Base-by-base conservation (phyloP, 2,888 invertebrate species). In the Xestia xanthographa region DNA sequence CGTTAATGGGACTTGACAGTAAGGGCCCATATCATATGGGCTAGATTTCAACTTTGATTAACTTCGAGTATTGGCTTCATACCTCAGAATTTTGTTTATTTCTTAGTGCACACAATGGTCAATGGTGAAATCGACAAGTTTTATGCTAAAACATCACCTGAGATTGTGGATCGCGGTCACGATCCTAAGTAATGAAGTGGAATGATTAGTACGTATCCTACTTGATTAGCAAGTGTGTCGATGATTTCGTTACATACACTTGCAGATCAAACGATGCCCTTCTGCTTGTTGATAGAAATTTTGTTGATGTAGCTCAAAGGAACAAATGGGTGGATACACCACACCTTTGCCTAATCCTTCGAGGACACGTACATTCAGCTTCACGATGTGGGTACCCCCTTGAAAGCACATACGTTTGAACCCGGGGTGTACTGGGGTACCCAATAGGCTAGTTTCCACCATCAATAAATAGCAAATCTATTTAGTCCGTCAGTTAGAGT, bases 131-230 rank as follows among this genome's bases (percentile, higher is more conserved):
- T 62, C 45, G n/a, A 41, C 56, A 62, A 26, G 29, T 48, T 65
- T 56, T 80, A 76, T 82, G 82, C 63, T 50, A 81, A 81, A n/a
- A 22, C 58, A 43, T 56, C 63, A 75, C 14, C 67, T 38, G 48
- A 43, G 48, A 58, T 62, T 34, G 58, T 38, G 14, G 50, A 48
- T 65, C 75, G 58, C 56, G 63, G 53, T 43, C 81, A 67, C 22
- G 43, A 65, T 66, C 14, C 29, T 62, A 29, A 2, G 17, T n/a
- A 81, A 82, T 58, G 50, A 58, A 67, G n/a, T 48, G 66, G 74
- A 66, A 81, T 62, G 38, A 78, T n/a, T n/a, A n/a, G 80, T 74
- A 66, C 29, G 34, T 50, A 58, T 29, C 29, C 20, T 29, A 43
- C 41, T 11, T 14, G 26, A 20, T 75, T 58, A 41, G 5, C 14